Evolutionary conservation across 2,888 invertebrate genomes (phyloP), one percentile per base, ranked within the genome.

Genomic region (Chromoteleia sp.): DNA sequence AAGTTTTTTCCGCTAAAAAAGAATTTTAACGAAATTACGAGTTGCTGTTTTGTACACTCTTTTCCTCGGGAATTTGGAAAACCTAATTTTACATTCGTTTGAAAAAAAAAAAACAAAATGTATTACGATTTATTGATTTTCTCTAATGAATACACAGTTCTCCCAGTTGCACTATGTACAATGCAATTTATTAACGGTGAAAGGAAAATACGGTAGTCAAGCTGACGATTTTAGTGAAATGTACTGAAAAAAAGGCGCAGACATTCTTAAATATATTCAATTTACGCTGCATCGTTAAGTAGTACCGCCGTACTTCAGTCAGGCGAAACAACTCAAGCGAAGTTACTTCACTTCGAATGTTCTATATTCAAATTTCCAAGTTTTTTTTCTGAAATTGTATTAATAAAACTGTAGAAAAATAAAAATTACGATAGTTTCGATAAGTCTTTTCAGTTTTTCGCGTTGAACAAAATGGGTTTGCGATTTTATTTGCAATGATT

Each of bases 141-240:
- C 0, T 12, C 3, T 56, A 17, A 0, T 39, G 30, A 52, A 17
- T 25, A 29, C 36, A 33, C 36, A 73, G n/a, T 73, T 63, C 41
- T 25, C 50, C 65, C 50, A 39, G 67, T 58, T 58, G 29, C 14
- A 30, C 65, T 75, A 75, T 65, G 21, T 75, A 75, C 75, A 75
- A 67, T 75, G 58, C 50, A 75, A 75, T 75, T 75, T 58, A 67
- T 58, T 56, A 50, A 75, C 50, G 12, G 17, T 21, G 45, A 63
- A 56, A 65, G 45, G 59, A 59, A 65, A 61, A 30, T 30, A 52
- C n/a, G 4, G 12, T 36, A 58, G 45, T 33, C 45, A 68, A 56
- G 56, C n/a, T 1, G 21, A 15, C 36, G 29, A 36, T 19, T n/a
- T n/a, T n/a, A n/a, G 33, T 17, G 52, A 41, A 54, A 54, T 36